Evolutionary conservation across 1,140 invertebrate species (phyloP).

Genomic region (Platyura marginata): DNA sequence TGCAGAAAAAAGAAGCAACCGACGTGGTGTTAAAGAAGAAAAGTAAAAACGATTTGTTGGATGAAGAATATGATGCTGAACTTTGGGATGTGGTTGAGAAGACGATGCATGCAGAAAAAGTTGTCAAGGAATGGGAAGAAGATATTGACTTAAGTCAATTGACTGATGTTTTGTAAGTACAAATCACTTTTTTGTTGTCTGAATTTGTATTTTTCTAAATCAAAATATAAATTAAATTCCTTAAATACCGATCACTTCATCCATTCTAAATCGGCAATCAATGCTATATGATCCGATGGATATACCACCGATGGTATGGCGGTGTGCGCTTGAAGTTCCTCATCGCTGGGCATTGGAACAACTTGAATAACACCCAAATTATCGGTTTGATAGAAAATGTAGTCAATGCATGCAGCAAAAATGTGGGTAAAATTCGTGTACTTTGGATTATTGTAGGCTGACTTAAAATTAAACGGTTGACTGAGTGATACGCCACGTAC

Average conservation of each 20-base stretch:
- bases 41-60: constrained; percentile 6
- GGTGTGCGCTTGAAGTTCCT: constrained; percentile 45
- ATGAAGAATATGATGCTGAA: constrained; percentile 19
- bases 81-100: constrained; percentile 15
- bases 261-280: constrained; percentile 56
- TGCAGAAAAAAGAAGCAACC: constrained; percentile 8
- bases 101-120: constrained; percentile 1
- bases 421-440: constrained; percentile 74
- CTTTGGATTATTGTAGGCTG: constrained; percentile 52
- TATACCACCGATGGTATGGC: constrained; percentile 73
- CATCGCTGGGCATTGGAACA: constrained; percentile 57
- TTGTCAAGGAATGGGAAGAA: constrained; percentile 13
- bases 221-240: too few relatives aligned
- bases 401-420: constrained; percentile 81
- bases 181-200: too few relatives aligned
- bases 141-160: constrained; percentile 21
- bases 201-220: too few relatives aligned
- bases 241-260: too few relatives aligned
- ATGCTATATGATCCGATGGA: constrained; percentile 83
- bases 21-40: constrained; percentile 3
- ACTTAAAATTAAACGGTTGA: constrained; percentile 41
- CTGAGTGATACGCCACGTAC: constrained; percentile 36
- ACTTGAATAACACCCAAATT: constrained; percentile 42
- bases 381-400: constrained; percentile 67
- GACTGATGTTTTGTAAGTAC: constrained; percentile 1